Evolutionary conservation across 2,888 invertebrate genomes (phyloP).

Genomic region (Agrochola lota): DNA sequence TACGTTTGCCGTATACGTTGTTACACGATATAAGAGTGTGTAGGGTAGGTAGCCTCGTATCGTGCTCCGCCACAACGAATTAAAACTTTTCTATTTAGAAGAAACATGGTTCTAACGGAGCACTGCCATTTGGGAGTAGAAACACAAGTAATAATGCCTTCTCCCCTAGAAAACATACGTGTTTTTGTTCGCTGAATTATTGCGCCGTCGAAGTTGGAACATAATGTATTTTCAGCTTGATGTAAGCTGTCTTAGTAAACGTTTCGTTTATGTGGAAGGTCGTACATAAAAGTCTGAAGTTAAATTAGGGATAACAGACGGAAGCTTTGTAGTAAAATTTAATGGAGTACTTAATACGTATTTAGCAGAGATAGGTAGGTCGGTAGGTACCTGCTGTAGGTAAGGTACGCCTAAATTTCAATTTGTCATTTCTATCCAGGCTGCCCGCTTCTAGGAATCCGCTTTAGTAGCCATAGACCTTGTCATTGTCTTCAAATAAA

Average conservation of each 20-base stretch:
- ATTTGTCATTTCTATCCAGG: constrained; percentile 1
- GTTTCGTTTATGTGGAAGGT: constrained; percentile 56
- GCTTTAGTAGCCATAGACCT: background rate
- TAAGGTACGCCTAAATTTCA: background rate
- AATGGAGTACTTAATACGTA: constrained; percentile 17
- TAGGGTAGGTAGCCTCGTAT: constrained; percentile 48
- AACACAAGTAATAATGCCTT: constrained; percentile 73
- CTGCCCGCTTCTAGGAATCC: background rate
- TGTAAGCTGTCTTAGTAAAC: constrained; percentile 65
- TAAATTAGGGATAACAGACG: constrained; percentile 64
- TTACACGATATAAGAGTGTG: constrained; percentile 41
- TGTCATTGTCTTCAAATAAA: background rate
- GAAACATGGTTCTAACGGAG: constrained; percentile 74
- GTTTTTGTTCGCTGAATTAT: constrained; percentile 76
- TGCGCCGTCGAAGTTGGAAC: constrained; percentile 70
- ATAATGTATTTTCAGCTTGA: constrained; percentile 69
- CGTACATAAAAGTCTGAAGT: constrained; percentile 56
- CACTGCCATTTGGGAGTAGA: constrained; percentile 71
- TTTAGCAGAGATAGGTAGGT: constrained; percentile 4
- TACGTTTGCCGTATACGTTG: constrained; percentile 53
- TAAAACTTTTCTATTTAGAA: constrained; percentile 85
- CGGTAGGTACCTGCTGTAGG: background rate
- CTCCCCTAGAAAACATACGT: constrained; percentile 74
- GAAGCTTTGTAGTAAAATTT: constrained; percentile 62
- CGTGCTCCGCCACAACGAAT: constrained; percentile 76